Base-by-base conservation (phyloP, 2,797 vertebrate species). In the Eupleurogrammus muticus region DNA sequence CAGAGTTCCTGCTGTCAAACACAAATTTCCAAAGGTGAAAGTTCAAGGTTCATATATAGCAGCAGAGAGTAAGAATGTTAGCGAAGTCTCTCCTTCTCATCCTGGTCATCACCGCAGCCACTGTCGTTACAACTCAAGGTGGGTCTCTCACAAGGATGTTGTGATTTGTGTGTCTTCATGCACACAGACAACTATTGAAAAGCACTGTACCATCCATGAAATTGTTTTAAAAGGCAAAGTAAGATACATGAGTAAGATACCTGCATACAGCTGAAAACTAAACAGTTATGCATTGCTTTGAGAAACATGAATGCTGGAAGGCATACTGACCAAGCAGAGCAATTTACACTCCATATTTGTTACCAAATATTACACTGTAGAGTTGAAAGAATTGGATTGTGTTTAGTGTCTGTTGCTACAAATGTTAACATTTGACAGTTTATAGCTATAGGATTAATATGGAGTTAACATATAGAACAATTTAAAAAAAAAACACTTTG, bases 111-210 rank as follows among this genome's bases (percentile, higher is more conserved):
- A 77, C 75, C 6, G 34, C 66, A 70, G 75, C 66, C 13, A 23
- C 71, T 50, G 79, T 69, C 66, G 73, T 87, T 56, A 58, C 79
- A 72, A 75, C 89, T 80, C 91, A 90, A 90, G 94, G 94, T 95
- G 70, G 63, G 92, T 84, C 68, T 80, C 23, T 64, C 28, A 64
- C 17, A 17, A 21, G 46, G 21, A 48, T 50, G 24, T 21, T 47
- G 7, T 24, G 9, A 63, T 5, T 61, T 32, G 16, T 36, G 7
- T 67, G 50, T 44, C 0, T 7, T 17, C 17, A 48, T 24, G 8
- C 17, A 44, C n/a, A 56, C 36, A 28, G 28, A 28, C 28, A 42
- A 28, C 16, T 53, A 14, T 1, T n/a, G 11, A 73, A 62, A 24
- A 58, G n/a, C 16, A 36, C 20, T 4, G 23, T 23, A 49, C 1